These are phyloP conservation scores for Lanius collurio DNA, from an alignment of 2,113 vertebrate species.

Conservation along the genomic window DNA sequence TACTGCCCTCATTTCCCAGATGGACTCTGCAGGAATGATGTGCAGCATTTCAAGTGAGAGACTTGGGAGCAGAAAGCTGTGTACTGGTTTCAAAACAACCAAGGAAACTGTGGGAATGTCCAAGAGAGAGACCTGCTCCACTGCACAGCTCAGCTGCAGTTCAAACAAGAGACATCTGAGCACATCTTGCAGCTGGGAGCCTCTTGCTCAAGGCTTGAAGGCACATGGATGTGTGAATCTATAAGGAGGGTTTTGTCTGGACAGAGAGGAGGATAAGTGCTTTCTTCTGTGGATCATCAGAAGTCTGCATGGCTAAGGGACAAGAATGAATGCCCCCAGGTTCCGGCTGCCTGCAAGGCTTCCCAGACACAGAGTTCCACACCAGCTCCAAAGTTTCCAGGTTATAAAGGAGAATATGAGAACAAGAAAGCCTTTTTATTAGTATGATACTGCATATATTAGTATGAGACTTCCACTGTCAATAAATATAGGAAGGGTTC, in stretches of 20 bases:
- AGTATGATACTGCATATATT: background rate
- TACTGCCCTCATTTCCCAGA: background rate
- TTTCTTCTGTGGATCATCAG: background rate
- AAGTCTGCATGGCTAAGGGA: background rate
- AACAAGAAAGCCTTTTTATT: background rate
- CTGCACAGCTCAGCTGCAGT: background rate
- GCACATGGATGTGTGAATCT: background rate
- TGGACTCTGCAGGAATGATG: accelerated
- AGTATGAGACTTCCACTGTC: background rate
- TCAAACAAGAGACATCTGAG: background rate
- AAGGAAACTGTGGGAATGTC: background rate
- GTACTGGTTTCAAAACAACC: background rate
- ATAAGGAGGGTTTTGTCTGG: background rate
- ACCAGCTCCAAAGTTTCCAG: background rate
- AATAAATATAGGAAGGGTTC: background rate
- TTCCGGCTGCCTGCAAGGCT: background rate
- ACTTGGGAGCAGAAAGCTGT: background rate
- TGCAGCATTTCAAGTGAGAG: background rate
- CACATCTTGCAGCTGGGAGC: background rate
- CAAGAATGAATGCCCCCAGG: background rate
- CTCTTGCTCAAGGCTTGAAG: background rate
- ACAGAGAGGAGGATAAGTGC: background rate
- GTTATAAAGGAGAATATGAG: background rate
- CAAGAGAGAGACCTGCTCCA: background rate
- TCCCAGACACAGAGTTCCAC: background rate